Percentiles rank a stretch among this genome's conserved stretches.
These are phyloP conservation scores for Leucoma salicis DNA, from an alignment of 2,888 invertebrate genomes.

Conservation along the genomic window DNA sequence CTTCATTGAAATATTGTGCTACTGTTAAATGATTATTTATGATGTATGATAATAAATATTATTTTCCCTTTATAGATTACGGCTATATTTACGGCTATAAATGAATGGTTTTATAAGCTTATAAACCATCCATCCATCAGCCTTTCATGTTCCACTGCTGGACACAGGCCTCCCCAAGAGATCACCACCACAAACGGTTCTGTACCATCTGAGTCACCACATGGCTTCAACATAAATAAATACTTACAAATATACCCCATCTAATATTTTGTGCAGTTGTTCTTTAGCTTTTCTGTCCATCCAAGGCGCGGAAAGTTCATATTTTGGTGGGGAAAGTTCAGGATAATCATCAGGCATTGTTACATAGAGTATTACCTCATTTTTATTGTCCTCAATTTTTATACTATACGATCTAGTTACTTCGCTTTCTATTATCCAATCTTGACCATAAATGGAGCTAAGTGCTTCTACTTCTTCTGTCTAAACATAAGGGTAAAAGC, in stretches of 20 bases:
- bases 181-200: too few relatives aligned
- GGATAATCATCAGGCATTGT: conserved; percentile 86
- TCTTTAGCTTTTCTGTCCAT: conserved; percentile 83
- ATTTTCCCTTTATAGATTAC: too few relatives aligned
- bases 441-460: conserved; percentile 86
- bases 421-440: conserved; percentile 84
- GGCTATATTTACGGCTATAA: too few relatives aligned
- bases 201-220: too few relatives aligned
- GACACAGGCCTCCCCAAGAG: too few relatives aligned
- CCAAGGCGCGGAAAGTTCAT: conserved; percentile 87
- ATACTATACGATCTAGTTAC: conserved; percentile 83
- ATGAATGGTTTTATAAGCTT: too few relatives aligned
- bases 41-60: too few relatives aligned
- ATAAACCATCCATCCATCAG: too few relatives aligned
- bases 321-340: conserved; percentile 83
- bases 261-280: conserved; percentile 78
- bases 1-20: too few relatives aligned
- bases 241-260: conserved; percentile 86
- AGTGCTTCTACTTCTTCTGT: conserved; percentile 88
- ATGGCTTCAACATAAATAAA: too few relatives aligned
- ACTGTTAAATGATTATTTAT: too few relatives aligned
- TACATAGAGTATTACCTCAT: conserved; percentile 82
- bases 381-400: conserved; percentile 71
- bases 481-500: conserved; percentile 51
- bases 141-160: too few relatives aligned